A percentile compares a stretch with the other conserved stretches of the same genome.
These are phyloP conservation scores for Papilio demoleus DNA, from an alignment of 2,888 invertebrate species.

Conservation along the genomic window DNA sequence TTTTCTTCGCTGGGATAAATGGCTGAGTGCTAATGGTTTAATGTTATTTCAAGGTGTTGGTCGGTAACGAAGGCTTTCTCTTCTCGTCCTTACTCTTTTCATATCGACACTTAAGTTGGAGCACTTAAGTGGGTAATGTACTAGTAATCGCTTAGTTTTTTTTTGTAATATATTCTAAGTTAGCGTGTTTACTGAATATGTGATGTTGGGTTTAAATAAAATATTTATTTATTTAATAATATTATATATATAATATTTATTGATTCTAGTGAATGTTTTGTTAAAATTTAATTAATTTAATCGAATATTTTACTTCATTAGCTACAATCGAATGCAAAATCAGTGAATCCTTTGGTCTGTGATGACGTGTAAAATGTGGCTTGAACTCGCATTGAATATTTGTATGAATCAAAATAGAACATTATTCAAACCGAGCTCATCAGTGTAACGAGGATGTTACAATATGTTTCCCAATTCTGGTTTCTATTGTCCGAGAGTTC, in stretches of 20 bases:
- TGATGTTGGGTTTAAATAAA: neutral
- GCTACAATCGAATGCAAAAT: conserved; percentile 37
- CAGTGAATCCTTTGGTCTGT: conserved; percentile 40
- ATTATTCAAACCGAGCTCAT: conserved; percentile 48
- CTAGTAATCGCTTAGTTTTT: conserved; percentile 21
- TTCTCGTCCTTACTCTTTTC: conserved; percentile 38
- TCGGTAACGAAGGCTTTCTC: conserved; percentile 43
- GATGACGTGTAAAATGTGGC: conserved; percentile 46
- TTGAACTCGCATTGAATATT: conserved; percentile 46
- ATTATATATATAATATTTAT: too few relatives aligned
- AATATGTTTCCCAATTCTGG: conserved; percentile 42
- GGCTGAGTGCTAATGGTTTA: conserved; percentile 65
- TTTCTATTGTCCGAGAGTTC: conserved; percentile 35
- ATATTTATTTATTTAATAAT: neutral
- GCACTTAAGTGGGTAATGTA: conserved; percentile 32
- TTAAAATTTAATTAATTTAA: conserved; percentile 11
- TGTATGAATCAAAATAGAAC: conserved; percentile 49
- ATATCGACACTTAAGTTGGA: conserved; percentile 23
- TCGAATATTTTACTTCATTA: conserved; percentile 25
- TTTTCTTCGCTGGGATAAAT: conserved; percentile 61
- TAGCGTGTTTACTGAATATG: neutral
- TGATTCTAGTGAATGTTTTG: neutral
- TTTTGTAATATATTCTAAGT: conserved; percentile 22
- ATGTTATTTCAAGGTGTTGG: conserved; percentile 67
- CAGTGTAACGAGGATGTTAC: conserved; percentile 45